A percentile compares a stretch with the other conserved stretches of the same genome.
These are phyloP conservation scores for Orthosia cruda DNA, from an alignment of 2,888 invertebrate genomes.

Conservation along the genomic window DNA sequence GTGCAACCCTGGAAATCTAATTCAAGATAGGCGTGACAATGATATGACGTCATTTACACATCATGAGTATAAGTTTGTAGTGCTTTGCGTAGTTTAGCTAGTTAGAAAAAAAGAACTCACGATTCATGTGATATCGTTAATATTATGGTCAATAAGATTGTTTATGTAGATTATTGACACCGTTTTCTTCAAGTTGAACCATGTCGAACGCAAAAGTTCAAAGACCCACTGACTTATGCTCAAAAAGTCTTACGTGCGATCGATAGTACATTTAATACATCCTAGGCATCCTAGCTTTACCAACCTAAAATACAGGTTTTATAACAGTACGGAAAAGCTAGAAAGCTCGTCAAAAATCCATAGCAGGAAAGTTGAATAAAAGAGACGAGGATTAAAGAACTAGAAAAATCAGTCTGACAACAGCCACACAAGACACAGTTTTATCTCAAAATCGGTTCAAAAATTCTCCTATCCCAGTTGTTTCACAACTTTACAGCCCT, in stretches of 20 bases:
- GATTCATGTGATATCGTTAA: conserved; percentile 3
- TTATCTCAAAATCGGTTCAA: neutral
- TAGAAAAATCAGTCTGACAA: neutral
- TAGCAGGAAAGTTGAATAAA: neutral
- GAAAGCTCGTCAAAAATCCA: neutral
- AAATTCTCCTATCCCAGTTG: neutral
- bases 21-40: conserved; percentile 38
- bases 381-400: neutral
- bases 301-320: no score
- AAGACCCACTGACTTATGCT: neutral
- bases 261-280: no score
- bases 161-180: neutral
- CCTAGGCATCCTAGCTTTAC: no score
- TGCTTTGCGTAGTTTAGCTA: neutral
- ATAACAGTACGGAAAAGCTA: no score
- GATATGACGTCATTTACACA: conserved; percentile 7
- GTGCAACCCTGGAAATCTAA: conserved; percentile 19
- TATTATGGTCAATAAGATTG: neutral
- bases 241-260: no score
- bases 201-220: neutral
- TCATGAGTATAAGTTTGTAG: neutral
- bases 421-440: neutral
- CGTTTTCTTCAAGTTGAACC: neutral
- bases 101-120: neutral
- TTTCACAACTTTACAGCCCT: conserved; percentile 9